A percentile compares a stretch with the other conserved stretches of the same genome.
These are phyloP conservation scores for Scelioninae gen. 2 DNA, from an alignment of 2,888 invertebrate species.

Conservation along the genomic window DNA sequence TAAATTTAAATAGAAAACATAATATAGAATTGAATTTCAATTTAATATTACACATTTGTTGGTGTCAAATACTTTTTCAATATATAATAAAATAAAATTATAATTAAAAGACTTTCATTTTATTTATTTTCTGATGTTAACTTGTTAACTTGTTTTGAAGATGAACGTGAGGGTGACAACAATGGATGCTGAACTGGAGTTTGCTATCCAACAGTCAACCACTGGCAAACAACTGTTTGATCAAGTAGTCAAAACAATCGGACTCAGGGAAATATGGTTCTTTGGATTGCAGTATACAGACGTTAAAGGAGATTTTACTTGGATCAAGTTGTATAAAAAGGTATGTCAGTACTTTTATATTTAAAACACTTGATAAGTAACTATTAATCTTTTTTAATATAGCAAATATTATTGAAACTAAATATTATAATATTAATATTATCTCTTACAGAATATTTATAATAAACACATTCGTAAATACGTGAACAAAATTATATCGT, in stretches of 20 bases:
- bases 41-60: too few species aligned
- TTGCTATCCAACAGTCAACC: slow-evolving; percentile 99
- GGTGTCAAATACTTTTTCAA: too few species aligned
- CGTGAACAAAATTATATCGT: too few species aligned
- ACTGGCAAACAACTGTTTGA: slow-evolving; percentile 99
- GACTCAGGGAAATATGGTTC: slow-evolving; percentile 99
- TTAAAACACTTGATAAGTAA: too few species aligned
- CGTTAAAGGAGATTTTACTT: slow-evolving; percentile 97
- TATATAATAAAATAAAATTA: not conserved
- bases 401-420: too few species aligned
- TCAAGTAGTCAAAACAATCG: slow-evolving; percentile 99
- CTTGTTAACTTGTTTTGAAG: slow-evolving; percentile 75
- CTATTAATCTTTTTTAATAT: too few species aligned
- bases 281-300: slow-evolving; percentile 99
- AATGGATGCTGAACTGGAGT: slow-evolving; percentile 99
- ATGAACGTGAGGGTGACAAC: slow-evolving; percentile 99
- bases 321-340: slow-evolving; percentile 99
- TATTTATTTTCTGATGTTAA: not conserved
- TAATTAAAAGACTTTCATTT: not conserved
- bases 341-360: slow-evolving; percentile 79
- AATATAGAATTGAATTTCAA: too few species aligned
- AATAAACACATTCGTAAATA: too few species aligned
- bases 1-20: too few species aligned
- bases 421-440: too few species aligned
- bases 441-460: too few species aligned